phyloP scores from a whole-genome alignment of 1,140 invertebrate species.

The Drosophila fuyamai region DNA sequence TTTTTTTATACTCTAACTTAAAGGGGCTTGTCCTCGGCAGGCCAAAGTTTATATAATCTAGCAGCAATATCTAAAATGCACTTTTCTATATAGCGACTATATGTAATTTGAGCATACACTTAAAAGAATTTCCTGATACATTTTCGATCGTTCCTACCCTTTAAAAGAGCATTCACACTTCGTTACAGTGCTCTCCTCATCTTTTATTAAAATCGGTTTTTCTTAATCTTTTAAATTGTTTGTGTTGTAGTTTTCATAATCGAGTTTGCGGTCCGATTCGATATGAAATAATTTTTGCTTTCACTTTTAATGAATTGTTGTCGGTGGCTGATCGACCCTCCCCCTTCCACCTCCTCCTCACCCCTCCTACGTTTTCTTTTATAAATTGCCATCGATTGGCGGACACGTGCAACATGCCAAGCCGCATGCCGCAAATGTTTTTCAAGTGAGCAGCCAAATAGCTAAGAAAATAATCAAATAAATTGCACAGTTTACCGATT shows the following conservation, averaged over 20 bases:
- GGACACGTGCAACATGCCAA: slow-evolving; percentile 78
- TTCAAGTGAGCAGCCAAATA: slow-evolving; percentile 42
- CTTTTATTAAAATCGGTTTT: slow-evolving; percentile 50
- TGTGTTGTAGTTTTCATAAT: slow-evolving; percentile 74
- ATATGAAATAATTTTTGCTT: slow-evolving; percentile 82
- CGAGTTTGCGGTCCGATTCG: slow-evolving; percentile 66
- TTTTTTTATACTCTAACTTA: slow-evolving; percentile 50
- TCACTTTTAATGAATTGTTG: slow-evolving; percentile 79
- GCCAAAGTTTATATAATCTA: too few relatives aligned
- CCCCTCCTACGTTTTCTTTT: slow-evolving; percentile 40
- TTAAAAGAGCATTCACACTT: slow-evolving; percentile 39
- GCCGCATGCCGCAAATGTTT: slow-evolving; percentile 71
- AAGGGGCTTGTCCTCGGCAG: too few relatives aligned
- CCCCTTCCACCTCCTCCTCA: neutral
- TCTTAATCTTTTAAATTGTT: slow-evolving; percentile 61
- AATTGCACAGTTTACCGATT: slow-evolving; percentile 39
- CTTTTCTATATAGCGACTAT: too few relatives aligned
- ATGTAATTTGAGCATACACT: too few relatives aligned
- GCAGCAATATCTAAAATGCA: too few relatives aligned
- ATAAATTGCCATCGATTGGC: slow-evolving; percentile 71
- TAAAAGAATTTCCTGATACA: too few relatives aligned
- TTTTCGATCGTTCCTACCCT: too few relatives aligned
- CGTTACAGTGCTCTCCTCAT: slow-evolving; percentile 9
- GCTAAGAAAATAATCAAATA: slow-evolving; percentile 30
- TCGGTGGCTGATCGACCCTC: slow-evolving; percentile 22